Percentiles rank a stretch among this genome's conserved stretches.
Evolutionary conservation across 2,888 invertebrate species (phyloP).

Genomic region (Gastrophysa polygoni): DNA sequence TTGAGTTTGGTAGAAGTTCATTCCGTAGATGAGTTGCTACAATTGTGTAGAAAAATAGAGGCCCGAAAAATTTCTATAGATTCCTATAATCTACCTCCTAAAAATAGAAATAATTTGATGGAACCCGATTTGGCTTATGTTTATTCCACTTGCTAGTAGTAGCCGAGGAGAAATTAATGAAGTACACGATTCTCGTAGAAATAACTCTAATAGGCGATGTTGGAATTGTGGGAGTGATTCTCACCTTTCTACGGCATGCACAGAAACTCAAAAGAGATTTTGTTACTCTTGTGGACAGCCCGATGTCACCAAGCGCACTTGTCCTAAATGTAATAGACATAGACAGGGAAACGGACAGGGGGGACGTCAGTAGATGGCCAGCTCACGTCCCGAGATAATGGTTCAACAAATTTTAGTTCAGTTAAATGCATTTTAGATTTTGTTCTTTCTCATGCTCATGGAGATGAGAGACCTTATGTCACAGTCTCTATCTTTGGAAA

Average conservation of each 20-base stretch:
- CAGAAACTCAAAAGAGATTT: not conserved
- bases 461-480: too few relatives aligned
- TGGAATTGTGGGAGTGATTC: not conserved
- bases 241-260: not conserved
- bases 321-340: not conserved
- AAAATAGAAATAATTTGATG: not conserved
- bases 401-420: too few relatives aligned
- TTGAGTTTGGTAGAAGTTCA: not conserved
- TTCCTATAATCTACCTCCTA: not conserved
- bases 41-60: not conserved
- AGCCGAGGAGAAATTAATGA: too few relatives aligned
- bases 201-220: too few relatives aligned
- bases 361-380: too few relatives aligned
- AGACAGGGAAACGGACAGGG: not conserved
- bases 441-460: too few relatives aligned
- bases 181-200: too few relatives aligned
- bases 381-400: too few relatives aligned
- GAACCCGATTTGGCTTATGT: slow-evolving; percentile 6
- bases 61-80: not conserved
- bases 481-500: not conserved
- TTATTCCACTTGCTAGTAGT: not conserved
- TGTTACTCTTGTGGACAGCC: not conserved
- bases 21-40: not conserved
- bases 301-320: not conserved
- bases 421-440: too few relatives aligned